These are phyloP conservation scores for Drosophila rubida DNA, from an alignment of 2,888 invertebrate species.

Conservation along the genomic window DNA sequence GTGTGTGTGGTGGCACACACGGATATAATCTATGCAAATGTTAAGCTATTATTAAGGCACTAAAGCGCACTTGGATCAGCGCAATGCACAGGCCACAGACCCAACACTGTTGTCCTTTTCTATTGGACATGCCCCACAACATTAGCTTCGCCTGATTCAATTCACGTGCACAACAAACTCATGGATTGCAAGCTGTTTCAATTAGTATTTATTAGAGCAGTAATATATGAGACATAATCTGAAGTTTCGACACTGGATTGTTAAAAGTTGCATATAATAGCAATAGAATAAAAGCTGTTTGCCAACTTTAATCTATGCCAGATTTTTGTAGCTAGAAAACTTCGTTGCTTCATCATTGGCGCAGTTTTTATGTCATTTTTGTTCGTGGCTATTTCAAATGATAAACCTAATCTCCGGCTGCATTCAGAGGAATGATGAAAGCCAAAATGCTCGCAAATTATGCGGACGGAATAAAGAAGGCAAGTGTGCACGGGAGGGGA, in stretches of 20 bases:
- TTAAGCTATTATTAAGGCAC: constrained; percentile 71
- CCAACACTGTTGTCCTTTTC: constrained; percentile 28
- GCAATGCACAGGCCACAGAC: constrained; percentile 25
- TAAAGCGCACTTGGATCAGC: constrained; percentile 55
- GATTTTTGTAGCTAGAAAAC: not conserved
- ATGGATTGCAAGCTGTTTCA: too few relatives aligned
- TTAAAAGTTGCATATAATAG: too few relatives aligned
- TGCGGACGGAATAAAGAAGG: not conserved
- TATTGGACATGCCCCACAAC: constrained; percentile 25
- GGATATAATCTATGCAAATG: constrained; percentile 60
- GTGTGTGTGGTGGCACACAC: constrained; percentile 11
- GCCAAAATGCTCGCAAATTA: not conserved
- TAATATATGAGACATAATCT: too few relatives aligned
- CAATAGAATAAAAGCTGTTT: too few relatives aligned
- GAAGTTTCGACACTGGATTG: too few relatives aligned
- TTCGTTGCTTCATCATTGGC: too few relatives aligned
- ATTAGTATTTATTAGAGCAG: too few relatives aligned
- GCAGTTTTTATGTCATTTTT: not conserved
- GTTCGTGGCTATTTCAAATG: not conserved
- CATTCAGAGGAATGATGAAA: not conserved
- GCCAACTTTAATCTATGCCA: too few relatives aligned
- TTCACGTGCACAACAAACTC: too few relatives aligned
- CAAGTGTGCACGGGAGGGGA: not conserved
- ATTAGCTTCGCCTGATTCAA: not conserved
- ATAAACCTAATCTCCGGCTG: not conserved